Base-by-base conservation (phyloP, 1,140 invertebrate species). In the Philaenus spumarius region DNA sequence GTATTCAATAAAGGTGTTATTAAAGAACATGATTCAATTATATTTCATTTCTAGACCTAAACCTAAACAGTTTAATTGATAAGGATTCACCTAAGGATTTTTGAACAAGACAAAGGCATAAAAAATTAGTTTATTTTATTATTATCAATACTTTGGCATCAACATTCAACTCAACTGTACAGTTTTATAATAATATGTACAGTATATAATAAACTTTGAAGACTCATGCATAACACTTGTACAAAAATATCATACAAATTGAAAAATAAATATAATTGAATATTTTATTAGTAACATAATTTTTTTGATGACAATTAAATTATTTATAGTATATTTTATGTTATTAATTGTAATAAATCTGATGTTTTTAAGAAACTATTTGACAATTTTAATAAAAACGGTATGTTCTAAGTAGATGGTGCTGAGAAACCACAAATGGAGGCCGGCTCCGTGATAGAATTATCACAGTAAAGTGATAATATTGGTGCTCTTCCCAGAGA, bases 191-290 rank as follows among this genome's bases (percentile, higher is more conserved):
- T 26, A 30, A 30, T 51, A 26, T 51, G 30, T 26, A 51, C 12
- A 30, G 15, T 51, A 26, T 51, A 51, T 26, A 51, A 51, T 51
- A 51, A 51, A 51, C 47, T 51, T 51, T 51, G 22, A 30, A 51
- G 30, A 26, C 26, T 30, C 47, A 51, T 51, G 47, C 47, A 51
- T 35, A 51, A 51, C 22, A 51, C 47, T 30, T 51, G 47, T 51
- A 51, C 30, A 51, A 51, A 51, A 51, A 51, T 51, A 51, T 26
- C 30, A 30, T 23, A 30, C 24, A 26, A 51, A 17, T 51, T 51
- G 23, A 15, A 51, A 51, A 14, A 30, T 51, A 30, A 14, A 51
- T 30, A 17, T 15, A 51, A 51, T 51, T 26, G 30, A 51, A 7
- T 51, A 51, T 26, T 26, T 30, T 35, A 30, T n/a, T 30, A 51